Evolutionary conservation across 2,113 vertebrate genomes (phyloP), one percentile per base, ranked within the genome.

Genomic region (Petrocephalus zakoni): DNA sequence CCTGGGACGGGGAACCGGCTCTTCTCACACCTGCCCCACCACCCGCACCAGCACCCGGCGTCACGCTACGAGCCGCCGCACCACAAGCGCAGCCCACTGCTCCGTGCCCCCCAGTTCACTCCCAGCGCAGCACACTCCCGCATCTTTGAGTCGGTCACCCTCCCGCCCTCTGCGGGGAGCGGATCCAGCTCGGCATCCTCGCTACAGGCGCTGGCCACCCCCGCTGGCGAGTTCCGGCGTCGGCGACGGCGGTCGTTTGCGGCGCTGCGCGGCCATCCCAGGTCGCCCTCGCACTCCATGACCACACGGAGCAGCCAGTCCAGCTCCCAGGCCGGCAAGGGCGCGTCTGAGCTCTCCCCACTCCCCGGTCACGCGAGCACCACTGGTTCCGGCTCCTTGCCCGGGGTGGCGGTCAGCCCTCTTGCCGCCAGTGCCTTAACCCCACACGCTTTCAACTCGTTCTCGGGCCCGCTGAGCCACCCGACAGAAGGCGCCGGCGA

Each of bases 361-460:
- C 94, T 96, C 91, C 93, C 95, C 87, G 93, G 95, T 95, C 0
- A 94, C 92, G n/a, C 92, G 95, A 49, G 94, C 94, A 42, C 94
- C 92, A 94, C 93, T 90, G 94, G 94, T 89, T 95, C 87, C 21
- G 55, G 87, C 87, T 78, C 87, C 49, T 72, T 88, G 51, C 72
- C 87, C 13, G 87, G 87, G 29, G 72, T 88, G 29, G 96, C 97
- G 92, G 96, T 96, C 93, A 96, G 95, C 94, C 95, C 97, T 94
- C 96, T 97, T 88, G 95, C 97, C 96, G 94, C 97, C 95, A 98
- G 97, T 99, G 98, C 98, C 98, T 99, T 99, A 99, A 97, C 96
- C 90, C 95, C 97, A 92, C 93, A 93, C 89, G 21, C 93, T 89
- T 96, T 96, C 92, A 94, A 93, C 92, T 89, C 93, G 92, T 96